These are phyloP conservation scores for Thamnophis elegans DNA, from an alignment of 2,797 vertebrate species.

Conservation along the genomic window DNA sequence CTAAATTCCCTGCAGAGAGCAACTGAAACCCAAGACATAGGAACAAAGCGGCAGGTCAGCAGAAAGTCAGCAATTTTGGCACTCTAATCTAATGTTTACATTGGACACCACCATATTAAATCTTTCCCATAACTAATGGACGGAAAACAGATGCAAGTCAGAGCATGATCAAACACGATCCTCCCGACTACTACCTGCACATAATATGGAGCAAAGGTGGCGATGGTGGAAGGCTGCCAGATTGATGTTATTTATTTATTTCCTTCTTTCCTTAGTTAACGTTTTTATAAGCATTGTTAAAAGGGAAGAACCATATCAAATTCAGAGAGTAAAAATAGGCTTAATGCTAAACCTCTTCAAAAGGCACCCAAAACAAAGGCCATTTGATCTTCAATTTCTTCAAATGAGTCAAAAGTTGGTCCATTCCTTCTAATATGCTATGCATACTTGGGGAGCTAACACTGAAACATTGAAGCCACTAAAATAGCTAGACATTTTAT, in stretches of 20 bases:
- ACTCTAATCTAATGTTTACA: slow-evolving; percentile 20
- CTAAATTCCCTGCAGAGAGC: slow-evolving; percentile 19
- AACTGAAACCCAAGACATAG: slow-evolving; percentile 42
- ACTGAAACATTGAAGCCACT: too few species aligned
- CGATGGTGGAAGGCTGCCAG: neutral
- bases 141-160: slow-evolving; percentile 23
- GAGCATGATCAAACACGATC: neutral
- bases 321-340: neutral
- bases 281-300: neutral
- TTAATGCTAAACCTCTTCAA: neutral
- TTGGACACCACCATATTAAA: neutral
- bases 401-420: neutral
- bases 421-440: neutral
- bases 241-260: neutral
- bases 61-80: slow-evolving; percentile 42
- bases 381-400: neutral
- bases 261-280: neutral
- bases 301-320: neutral
- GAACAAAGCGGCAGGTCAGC: slow-evolving; percentile 36
- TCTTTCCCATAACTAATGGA: slow-evolving; percentile 21
- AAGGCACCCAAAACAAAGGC: neutral
- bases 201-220: neutral
- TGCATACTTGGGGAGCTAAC: neutral
- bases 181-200: neutral
- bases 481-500: too few species aligned